phyloP scores from a whole-genome alignment of 1,140 invertebrate genomes.

The Agraylea sexmaculata region DNA sequence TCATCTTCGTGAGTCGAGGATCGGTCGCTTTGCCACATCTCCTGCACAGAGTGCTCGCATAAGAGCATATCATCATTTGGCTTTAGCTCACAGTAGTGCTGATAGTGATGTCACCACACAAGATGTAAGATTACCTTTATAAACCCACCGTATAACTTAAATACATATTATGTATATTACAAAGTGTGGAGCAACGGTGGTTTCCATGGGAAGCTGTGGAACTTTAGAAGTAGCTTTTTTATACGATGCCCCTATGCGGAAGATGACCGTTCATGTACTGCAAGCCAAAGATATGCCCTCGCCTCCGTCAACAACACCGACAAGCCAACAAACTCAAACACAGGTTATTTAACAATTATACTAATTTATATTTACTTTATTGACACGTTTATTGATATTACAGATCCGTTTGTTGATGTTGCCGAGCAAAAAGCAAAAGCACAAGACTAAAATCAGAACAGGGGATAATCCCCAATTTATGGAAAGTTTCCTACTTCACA shows the following conservation, averaged over 20 bases:
- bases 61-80: slow-evolving; percentile 33
- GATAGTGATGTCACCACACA: slow-evolving; percentile 39
- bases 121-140: slow-evolving; percentile 29
- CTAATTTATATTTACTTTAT: slow-evolving; percentile 2
- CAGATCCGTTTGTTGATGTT: slow-evolving; percentile 75
- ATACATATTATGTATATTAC: background rate
- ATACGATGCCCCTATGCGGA: slow-evolving; percentile 77
- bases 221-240: slow-evolving; percentile 70
- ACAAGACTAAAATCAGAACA: slow-evolving; percentile 81
- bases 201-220: slow-evolving; percentile 12
- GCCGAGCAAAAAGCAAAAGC: slow-evolving; percentile 84
- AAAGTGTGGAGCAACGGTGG: background rate
- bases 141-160: background rate
- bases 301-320: slow-evolving; percentile 52
- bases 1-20: slow-evolving; percentile 30
- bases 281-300: slow-evolving; percentile 75
- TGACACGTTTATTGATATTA: slow-evolving; percentile 4
- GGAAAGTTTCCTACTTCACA: slow-evolving; percentile 82
- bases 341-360: slow-evolving; percentile 42
- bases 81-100: slow-evolving; percentile 37
- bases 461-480: slow-evolving; percentile 83
- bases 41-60: slow-evolving; percentile 22
- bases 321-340: slow-evolving; percentile 63
- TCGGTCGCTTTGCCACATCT: slow-evolving; percentile 27
- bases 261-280: slow-evolving; percentile 81